Evolutionary conservation across 1,140 invertebrate genomes (phyloP).

Genomic region (Dendroctonus valens): DNA sequence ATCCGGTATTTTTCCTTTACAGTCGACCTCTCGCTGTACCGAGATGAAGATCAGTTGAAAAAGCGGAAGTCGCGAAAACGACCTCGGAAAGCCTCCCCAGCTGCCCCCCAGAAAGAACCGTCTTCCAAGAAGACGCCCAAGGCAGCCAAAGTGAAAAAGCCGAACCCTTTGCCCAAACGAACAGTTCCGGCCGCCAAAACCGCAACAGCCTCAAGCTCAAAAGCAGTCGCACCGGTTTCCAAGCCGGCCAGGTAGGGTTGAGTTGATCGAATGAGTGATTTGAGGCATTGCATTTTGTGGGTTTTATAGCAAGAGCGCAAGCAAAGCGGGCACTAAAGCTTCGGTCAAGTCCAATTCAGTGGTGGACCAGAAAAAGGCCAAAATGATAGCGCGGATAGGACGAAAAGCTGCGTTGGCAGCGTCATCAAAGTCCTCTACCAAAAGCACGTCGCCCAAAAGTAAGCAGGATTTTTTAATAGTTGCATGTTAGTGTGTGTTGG

Average conservation of each 20-base stretch:
- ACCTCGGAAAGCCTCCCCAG: conserved; percentile 40
- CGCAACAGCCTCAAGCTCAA: not conserved
- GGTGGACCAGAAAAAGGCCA: conserved; percentile 50
- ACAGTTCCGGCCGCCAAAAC: too few species aligned
- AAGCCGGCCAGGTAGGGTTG: not conserved
- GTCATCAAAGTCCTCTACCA: not conserved
- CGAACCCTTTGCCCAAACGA: conserved; percentile 18
- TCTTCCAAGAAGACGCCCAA: conserved; percentile 40
- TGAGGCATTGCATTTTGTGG: too few species aligned
- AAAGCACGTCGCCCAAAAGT: conserved; percentile 10
- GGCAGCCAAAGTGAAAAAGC: conserved; percentile 41
- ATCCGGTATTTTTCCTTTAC: conserved; percentile 41
- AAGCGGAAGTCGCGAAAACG: conserved; percentile 56
- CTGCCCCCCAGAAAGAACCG: conserved; percentile 19
- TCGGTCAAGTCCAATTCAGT: conserved; percentile 40
- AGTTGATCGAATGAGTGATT: too few species aligned
- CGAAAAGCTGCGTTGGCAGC: conserved; percentile 37
- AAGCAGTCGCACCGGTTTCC: not conserved
- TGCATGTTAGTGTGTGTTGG: conserved; percentile 1
- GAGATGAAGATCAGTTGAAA: conserved; percentile 75
- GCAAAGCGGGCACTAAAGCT: conserved; percentile 29
- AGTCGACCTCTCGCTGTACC: conserved; percentile 79
- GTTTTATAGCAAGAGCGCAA: conserved; percentile 10
- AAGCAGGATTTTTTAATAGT: not conserved
- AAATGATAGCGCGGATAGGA: conserved; percentile 47